These are phyloP conservation scores for Mystacornis crossleyi DNA, from an alignment of 2,113 vertebrate species.

Conservation along the genomic window DNA sequence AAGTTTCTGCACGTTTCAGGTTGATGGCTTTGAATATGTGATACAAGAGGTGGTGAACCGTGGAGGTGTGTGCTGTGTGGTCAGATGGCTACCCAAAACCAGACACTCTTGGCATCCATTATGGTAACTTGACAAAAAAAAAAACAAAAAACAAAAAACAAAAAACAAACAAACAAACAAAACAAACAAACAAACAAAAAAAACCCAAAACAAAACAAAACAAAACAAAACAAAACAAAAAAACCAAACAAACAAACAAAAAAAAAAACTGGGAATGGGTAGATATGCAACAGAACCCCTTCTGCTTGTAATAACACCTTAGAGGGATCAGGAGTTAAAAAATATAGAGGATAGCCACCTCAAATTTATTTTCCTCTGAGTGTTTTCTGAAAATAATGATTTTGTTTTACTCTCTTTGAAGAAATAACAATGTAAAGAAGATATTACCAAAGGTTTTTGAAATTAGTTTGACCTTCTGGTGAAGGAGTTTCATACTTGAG, in stretches of 20 bases:
- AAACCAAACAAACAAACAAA: too few relatives aligned
- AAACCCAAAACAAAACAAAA: too few relatives aligned
- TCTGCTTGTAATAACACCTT: background rate
- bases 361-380: background rate
- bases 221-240: too few relatives aligned
- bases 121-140: background rate
- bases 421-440: background rate
- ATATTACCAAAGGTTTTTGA: background rate
- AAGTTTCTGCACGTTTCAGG: background rate
- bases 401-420: background rate
- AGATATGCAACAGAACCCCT: background rate
- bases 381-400: background rate
- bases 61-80: background rate
- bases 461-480: background rate
- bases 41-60: background rate
- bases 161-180: too few relatives aligned
- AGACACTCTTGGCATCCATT: background rate
- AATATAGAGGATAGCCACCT: too few relatives aligned
- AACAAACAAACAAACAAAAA: too few relatives aligned
- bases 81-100: background rate
- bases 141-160: too few relatives aligned
- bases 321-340: background rate
- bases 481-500: background rate
- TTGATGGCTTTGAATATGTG: background rate
- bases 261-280: accelerated